Conservation (phyloP, 1,140 invertebrate species). For the Aradophagus sp. region DNA sequence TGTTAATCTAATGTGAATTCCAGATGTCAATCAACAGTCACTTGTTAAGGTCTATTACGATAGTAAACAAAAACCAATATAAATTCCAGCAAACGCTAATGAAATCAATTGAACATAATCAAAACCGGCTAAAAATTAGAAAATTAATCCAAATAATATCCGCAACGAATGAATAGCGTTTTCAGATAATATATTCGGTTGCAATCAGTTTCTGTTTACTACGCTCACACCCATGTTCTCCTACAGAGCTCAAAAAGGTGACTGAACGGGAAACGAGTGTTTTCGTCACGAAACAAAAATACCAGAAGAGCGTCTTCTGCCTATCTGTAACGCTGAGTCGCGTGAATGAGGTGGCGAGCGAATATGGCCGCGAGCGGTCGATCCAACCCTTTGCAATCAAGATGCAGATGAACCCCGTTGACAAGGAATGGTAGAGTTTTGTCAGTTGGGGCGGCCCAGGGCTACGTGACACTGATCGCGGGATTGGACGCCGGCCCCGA, state of each 20-base stretch:
- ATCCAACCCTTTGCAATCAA: constrained; percentile 57
- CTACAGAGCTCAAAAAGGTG: background rate
- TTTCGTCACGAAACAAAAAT: constrained; percentile 14
- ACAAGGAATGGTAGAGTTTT: constrained; percentile 70
- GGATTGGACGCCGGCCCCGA: constrained; percentile 75
- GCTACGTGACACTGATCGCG: constrained; percentile 79
- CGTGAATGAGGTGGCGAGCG: constrained; percentile 42
- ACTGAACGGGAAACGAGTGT: constrained; percentile 15
- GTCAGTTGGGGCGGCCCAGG: constrained; percentile 73
- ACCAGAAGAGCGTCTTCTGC: constrained; percentile 28
- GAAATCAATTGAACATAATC: too few species aligned
- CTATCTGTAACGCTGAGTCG: constrained; percentile 50
- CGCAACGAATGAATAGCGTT: too few species aligned
- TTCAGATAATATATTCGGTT: too few species aligned
- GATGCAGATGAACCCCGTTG: constrained; percentile 71
- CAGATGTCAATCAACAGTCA: too few species aligned
- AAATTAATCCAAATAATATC: too few species aligned
- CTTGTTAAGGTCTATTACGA: too few species aligned
- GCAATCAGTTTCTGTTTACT: too few species aligned
- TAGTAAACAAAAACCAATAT: too few species aligned
- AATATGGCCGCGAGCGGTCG: constrained; percentile 42
- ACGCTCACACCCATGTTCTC: too few species aligned
- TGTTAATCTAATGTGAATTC: too few species aligned
- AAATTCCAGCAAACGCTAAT: too few species aligned
- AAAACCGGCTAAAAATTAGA: too few species aligned